Conservation (phyloP, 1,140 invertebrate genomes). For the Anagrus nilaparvatae region DNA sequence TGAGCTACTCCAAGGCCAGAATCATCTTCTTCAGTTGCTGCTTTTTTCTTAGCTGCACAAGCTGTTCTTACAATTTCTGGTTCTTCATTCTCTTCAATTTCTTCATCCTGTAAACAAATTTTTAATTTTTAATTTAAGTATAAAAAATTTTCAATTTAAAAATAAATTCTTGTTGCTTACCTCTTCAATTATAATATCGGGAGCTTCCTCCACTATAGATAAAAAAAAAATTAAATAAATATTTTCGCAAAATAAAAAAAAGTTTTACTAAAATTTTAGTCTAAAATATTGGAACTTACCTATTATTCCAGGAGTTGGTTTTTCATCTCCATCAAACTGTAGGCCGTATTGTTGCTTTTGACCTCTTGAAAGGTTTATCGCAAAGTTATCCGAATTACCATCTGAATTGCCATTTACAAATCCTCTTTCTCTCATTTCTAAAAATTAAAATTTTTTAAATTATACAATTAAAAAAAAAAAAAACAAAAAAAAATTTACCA, state of each 20-base stretch:
- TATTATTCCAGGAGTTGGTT: slow-evolving; percentile 39
- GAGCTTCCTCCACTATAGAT: slow-evolving; percentile 34
- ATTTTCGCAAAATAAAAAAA: not conserved
- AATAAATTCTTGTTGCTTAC: not conserved
- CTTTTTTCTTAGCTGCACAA: slow-evolving; percentile 20
- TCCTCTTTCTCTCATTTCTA: slow-evolving; percentile 16
- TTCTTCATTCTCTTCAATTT: slow-evolving; percentile 27
- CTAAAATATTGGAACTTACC: slow-evolving; percentile 34
- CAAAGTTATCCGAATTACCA: slow-evolving; percentile 45
- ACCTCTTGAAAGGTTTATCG: slow-evolving; percentile 58
- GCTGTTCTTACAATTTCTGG: slow-evolving; percentile 8
- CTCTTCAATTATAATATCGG: slow-evolving; percentile 22
- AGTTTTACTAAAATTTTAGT: not conserved
- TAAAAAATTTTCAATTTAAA: not conserved
- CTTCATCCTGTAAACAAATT: slow-evolving; percentile 6
- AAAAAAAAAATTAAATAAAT: slow-evolving; percentile 16
- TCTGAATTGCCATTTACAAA: slow-evolving; percentile 25
- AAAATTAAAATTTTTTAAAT: not conserved
- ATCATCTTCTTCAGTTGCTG: slow-evolving; percentile 19
- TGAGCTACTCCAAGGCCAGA: slow-evolving; percentile 65
- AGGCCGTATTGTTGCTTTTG: slow-evolving; percentile 65
- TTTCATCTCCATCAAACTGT: slow-evolving; percentile 51
- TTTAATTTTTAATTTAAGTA: not conserved
- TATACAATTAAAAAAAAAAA: not conserved
- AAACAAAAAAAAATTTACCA: slow-evolving; percentile 22